A percentile compares a stretch with the other conserved stretches of the same genome.
phyloP scores from a whole-genome alignment of 2,797 vertebrate species.

The Aselliscus stoliczkanus region DNA sequence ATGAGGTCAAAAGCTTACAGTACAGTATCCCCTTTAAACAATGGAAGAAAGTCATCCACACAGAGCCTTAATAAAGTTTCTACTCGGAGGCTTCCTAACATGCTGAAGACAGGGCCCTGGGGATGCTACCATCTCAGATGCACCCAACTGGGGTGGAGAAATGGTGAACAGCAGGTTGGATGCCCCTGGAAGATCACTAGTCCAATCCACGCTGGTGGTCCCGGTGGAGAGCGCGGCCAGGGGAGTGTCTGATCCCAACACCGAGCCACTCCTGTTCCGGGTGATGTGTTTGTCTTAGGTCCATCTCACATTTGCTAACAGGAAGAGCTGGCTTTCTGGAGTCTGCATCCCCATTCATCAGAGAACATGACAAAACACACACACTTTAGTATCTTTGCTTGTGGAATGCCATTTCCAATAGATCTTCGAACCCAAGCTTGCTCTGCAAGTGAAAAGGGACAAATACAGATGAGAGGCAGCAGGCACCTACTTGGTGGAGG shows the following conservation, averaged over 20 bases:
- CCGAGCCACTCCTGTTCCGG: not conserved
- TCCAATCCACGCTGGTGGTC: not conserved
- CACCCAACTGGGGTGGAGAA: not conserved
- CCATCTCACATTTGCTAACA: not conserved
- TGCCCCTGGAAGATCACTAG: not conserved
- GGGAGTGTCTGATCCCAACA: not conserved
- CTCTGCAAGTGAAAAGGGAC: slow-evolving; percentile 29
- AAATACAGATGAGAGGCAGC: not conserved
- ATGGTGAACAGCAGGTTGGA: not conserved
- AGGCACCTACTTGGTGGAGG: not conserved
- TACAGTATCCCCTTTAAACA: slow-evolving; percentile 71
- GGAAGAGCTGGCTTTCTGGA: not conserved
- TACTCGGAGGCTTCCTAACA: slow-evolving; percentile 48
- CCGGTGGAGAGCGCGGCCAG: not conserved
- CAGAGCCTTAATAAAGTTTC: slow-evolving; percentile 57
- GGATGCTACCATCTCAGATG: slow-evolving; percentile 2
- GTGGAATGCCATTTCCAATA: not conserved
- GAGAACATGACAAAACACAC: not conserved
- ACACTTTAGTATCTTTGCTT: not conserved
- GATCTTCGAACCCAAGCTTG: slow-evolving; percentile 42
- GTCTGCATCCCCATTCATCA: not conserved
- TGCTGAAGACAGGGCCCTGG: slow-evolving; percentile 52
- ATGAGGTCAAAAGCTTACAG: slow-evolving; percentile 77
- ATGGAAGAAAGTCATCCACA: slow-evolving; percentile 61
- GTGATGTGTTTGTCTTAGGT: not conserved